phyloP scores from a whole-genome alignment of 2,113 vertebrate species.

The Morone saxatilis region DNA sequence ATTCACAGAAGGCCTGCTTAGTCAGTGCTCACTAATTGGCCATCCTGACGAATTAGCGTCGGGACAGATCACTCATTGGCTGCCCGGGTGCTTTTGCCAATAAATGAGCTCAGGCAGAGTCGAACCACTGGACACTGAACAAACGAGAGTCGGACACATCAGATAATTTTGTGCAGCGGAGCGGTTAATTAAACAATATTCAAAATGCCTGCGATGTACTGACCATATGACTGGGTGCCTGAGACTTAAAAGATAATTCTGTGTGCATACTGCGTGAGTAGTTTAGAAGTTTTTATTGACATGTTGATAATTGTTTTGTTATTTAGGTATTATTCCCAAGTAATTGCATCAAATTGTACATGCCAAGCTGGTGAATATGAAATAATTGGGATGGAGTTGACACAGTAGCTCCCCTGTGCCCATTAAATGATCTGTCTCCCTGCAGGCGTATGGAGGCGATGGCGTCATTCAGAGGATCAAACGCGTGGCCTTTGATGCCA shows the following conservation, averaged over 20 bases:
- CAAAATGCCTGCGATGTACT: constrained; percentile 21
- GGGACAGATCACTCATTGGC: constrained; percentile 53
- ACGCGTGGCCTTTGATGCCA: constrained; percentile 93
- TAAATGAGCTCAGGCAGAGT: constrained; percentile 51
- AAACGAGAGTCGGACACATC: constrained; percentile 22
- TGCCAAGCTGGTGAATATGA: background rate
- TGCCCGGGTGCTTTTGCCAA: constrained; percentile 45
- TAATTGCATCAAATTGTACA: constrained; percentile 12
- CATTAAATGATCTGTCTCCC: constrained; percentile 41
- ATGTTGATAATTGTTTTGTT: background rate
- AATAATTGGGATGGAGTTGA: background rate
- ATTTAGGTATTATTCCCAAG: background rate
- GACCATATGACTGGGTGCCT: background rate
- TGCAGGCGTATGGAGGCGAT: constrained; percentile 96
- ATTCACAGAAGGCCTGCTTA: constrained; percentile 34
- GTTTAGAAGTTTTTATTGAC: constrained; percentile 4
- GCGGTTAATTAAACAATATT: constrained; percentile 41
- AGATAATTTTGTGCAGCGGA: constrained; percentile 22
- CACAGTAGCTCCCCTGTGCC: background rate
- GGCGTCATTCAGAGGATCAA: constrained; percentile 94
- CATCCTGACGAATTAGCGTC: constrained; percentile 60
- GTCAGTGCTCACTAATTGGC: constrained; percentile 67
- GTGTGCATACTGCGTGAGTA: background rate
- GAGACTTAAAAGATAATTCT: background rate
- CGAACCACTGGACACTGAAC: constrained; percentile 43